Base-by-base conservation (phyloP, 2,888 invertebrate genomes). In the Lycaena phlaeas region DNA sequence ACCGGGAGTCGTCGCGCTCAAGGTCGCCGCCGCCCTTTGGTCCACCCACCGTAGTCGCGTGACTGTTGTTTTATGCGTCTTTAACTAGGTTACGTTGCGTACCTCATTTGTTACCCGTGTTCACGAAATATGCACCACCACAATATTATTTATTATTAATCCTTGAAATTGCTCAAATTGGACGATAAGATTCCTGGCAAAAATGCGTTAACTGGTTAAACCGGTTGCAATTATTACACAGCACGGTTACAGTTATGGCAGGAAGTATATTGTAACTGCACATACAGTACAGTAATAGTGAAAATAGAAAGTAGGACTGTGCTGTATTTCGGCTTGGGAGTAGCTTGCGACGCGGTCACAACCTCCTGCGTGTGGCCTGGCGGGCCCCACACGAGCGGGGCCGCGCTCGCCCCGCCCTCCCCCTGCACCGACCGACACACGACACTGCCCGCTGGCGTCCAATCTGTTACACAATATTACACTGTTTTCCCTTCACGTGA, bases 301-400 rank as follows among this genome's bases (percentile, higher is more conserved):
- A 12, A 22, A 34, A 14, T 14, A 27, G 36, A 29, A 48, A 42
- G 12, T 27, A 42, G 45, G 30, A 42, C 43, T 34, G 40, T 42
- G 39, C 41, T 36, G 39, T 43, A 42, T 79, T 81, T 78, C 64
- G 77, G 74, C 74, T 72, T 82, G 85, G 85, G 85, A 79, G 84
- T 84, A 72, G 68, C 84, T 79, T 62, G 69, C 65, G 68, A 76
- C 75, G 76, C 77, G 82, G 87, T 87, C 87, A 86, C 87, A 87
- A 87, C 86, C 85, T 81, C 84, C 79, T 72, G 79, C 79, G 84
- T 77, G 79, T 77, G 82, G 81, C 81, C 78, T 79, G 79, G 61
- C 76, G 79, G 79, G 87, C 86, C 87, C 87, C 87, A 86, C 85
- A 77, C 82, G 75, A 76, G 74, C 68, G 78, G 79, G 76, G 73